Conservation (phyloP, 64 coral and sea anemone species). For the Acropora yongei region DNA sequence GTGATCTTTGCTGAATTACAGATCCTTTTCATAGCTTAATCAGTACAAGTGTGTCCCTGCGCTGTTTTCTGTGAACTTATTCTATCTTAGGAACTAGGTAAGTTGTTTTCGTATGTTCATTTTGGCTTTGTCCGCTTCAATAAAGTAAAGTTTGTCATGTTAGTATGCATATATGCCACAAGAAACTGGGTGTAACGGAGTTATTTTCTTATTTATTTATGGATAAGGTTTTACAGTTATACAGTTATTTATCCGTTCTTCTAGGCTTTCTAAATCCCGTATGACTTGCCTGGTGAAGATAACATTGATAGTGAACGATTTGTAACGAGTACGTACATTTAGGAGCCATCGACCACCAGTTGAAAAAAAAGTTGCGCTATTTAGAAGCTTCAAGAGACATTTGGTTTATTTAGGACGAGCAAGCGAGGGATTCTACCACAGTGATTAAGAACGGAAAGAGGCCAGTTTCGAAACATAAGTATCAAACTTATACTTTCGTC, state of each 20-base stretch:
- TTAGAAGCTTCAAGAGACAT: too few species aligned
- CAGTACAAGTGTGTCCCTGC: neutral
- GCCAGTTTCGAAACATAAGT: too few species aligned
- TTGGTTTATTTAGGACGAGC: too few species aligned
- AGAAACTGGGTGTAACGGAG: neutral
- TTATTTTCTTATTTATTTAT: neutral
- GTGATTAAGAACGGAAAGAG: too few species aligned
- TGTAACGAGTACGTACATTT: too few species aligned
- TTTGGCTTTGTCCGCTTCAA: neutral
- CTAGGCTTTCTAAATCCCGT: neutral
- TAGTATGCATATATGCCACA: neutral
- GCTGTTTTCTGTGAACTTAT: neutral
- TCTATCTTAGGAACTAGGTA: slow-evolving; percentile 1
- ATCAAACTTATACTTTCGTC: neutral
- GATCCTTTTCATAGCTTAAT: neutral
- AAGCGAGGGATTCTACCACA: too few species aligned
- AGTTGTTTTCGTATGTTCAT: neutral
- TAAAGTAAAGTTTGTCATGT: neutral
- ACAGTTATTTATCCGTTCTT: neutral
- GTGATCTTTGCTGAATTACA: slow-evolving; percentile 4
- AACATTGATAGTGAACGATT: neutral
- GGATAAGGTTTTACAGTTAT: neutral
- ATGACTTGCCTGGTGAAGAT: neutral
- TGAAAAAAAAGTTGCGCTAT: too few species aligned
- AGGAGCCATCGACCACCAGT: too few species aligned